Base-by-base conservation (phyloP, 2,888 invertebrate species). In the Drepana falcataria region DNA sequence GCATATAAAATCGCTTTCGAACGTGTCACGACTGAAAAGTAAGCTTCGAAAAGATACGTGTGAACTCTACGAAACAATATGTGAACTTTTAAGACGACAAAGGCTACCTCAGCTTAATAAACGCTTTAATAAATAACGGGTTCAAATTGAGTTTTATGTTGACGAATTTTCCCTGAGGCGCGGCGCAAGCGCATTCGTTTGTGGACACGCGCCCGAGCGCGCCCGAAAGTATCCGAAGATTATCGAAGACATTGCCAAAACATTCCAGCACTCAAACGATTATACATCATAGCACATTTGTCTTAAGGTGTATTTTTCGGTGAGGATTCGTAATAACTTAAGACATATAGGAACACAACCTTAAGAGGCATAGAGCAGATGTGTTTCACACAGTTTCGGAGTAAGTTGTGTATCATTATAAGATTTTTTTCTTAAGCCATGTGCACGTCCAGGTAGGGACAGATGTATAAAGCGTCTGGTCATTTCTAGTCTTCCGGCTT, bases 381-480 rank as follows among this genome's bases (percentile, higher is more conserved):
- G 90, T 83, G 77, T 80, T 85, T 83, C 83, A 78, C 83, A 80
- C 81, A 80, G 81, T 84, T 82, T 83, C 71, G 66, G 68, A 78
- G 82, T 76, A 77, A 83, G 78, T 81, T 83, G 87, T 84, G 87
- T 87, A 83, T 82, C 84, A 79, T 85, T 79, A 77, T 79, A 75
- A 78, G 80, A 78, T 85, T 87, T 87, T 87, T 86, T 82, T 76
- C 79, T 66, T 68, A 79, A 81, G 81, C 77, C 87, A 87, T 84
- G 81, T 87, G 87, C 79, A 74, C 63, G 75, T 59, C 77, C 88
- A 89, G 88, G 89, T 88, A 89, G 74, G 77, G 68, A 74, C 87
- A 88, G 84, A 86, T 88, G 83, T 69, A 66, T 67, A 62, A 63
- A 68, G 65, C 61, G 66, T 58, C 64, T 68, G 78, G 74, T 75